Conservation (phyloP, 2,797 vertebrate genomes). For the Crenichthys baileyi region DNA sequence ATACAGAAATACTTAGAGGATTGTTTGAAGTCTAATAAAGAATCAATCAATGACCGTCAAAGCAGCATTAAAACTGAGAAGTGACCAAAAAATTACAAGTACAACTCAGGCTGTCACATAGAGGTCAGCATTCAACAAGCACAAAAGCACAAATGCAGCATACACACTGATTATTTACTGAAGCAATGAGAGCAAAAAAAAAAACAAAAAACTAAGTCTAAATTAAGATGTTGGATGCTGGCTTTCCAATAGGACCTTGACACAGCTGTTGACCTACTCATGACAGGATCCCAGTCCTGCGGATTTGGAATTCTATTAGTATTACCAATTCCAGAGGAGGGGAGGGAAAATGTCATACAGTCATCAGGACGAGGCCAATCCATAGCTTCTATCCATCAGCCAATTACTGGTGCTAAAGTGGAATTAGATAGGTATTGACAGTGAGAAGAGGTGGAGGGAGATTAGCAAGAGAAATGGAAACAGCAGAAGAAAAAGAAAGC, state of each 20-base stretch:
- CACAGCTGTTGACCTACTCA: slow-evolving; percentile 98
- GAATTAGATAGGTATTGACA: slow-evolving; percentile 99
- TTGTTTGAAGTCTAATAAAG: not conserved
- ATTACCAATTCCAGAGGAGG: slow-evolving; percentile 89
- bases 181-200: slow-evolving; percentile 33
- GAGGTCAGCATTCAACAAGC: not conserved
- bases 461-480: slow-evolving; percentile 69
- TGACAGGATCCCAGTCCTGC: slow-evolving; percentile 93
- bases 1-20: not conserved
- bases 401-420: slow-evolving; percentile 99
- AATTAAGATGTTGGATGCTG: slow-evolving; percentile 99
- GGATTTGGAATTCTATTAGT: slow-evolving; percentile 99
- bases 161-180: slow-evolving; percentile 53
- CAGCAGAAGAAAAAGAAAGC: slow-evolving; percentile 41
- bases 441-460: slow-evolving; percentile 87
- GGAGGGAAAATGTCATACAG: slow-evolving; percentile 92
- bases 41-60: not conserved
- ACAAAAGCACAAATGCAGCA: slow-evolving; percentile 37
- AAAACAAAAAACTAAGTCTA: slow-evolving; percentile 88
- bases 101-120: not conserved
- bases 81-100: not conserved
- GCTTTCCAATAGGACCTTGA: slow-evolving; percentile 99
- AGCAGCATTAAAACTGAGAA: slow-evolving; percentile 5
- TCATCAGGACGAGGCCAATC: slow-evolving; percentile 99
- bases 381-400: slow-evolving; percentile 99